A percentile compares a stretch with the other conserved stretches of the same genome.
Evolutionary conservation across 1,140 invertebrate genomes (phyloP).

Genomic region (Cylas formicarius): DNA sequence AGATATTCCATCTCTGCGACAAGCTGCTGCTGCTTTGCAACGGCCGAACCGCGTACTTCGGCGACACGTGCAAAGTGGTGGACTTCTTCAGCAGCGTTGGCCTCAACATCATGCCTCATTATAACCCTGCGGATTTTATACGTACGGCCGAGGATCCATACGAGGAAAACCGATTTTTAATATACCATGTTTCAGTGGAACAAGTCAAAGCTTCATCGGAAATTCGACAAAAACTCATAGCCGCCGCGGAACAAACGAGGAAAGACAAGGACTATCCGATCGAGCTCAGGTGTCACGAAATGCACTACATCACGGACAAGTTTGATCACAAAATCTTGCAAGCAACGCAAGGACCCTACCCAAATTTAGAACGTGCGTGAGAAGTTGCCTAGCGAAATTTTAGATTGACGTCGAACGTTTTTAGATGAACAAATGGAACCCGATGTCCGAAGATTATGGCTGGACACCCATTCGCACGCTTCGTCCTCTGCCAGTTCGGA

Average conservation of each 20-base stretch:
- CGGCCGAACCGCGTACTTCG: constrained; percentile 75
- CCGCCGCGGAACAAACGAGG: constrained; percentile 54
- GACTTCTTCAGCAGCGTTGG: constrained; percentile 70
- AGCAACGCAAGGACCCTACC: constrained; percentile 32
- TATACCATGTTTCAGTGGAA: constrained; percentile 67
- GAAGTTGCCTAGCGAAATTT: constrained; percentile 9
- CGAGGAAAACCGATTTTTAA: too few relatives aligned
- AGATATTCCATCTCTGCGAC: constrained; percentile 84
- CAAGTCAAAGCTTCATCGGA: constrained; percentile 66
- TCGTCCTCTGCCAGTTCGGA: constrained; percentile 57
- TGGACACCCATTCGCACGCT: constrained; percentile 65
- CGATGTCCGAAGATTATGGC: constrained; percentile 64
- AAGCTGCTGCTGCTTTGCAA: constrained; percentile 69
- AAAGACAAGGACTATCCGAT: constrained; percentile 54
- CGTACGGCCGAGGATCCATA: constrained; percentile 62
- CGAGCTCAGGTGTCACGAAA: constrained; percentile 39
- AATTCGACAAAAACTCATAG: constrained; percentile 60
- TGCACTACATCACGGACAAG: constrained; percentile 37
- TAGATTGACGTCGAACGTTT: constrained; percentile 35
- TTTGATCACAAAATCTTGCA: constrained; percentile 32
- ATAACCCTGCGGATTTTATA: constrained; percentile 83
- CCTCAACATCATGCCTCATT: constrained; percentile 67
- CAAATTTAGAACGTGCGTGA: constrained; percentile 37
- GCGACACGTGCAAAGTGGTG: constrained; percentile 65
- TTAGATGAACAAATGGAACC: constrained; percentile 53